Evolutionary conservation across 2,888 invertebrate species (phyloP).

Genomic region (Agonopterix subpropinquella): DNA sequence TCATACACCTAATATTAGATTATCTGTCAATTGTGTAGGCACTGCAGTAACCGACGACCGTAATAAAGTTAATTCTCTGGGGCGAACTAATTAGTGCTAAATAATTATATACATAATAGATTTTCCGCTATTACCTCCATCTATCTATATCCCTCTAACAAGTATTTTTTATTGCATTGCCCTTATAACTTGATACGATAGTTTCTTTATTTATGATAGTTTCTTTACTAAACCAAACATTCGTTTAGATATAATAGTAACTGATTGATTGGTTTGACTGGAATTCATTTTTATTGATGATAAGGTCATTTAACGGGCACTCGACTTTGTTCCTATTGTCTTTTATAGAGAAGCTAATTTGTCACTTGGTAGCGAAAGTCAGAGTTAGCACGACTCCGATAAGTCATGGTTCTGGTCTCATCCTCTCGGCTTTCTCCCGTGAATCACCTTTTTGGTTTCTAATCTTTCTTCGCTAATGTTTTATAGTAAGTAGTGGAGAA

Average conservation of each 20-base stretch:
- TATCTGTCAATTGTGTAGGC: neutral
- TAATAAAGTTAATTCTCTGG: conserved; percentile 9
- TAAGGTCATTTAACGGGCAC: conserved; percentile 1
- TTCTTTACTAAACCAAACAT: too few relatives aligned
- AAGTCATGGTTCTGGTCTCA: conserved; percentile 25
- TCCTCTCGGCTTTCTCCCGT: conserved; percentile 27
- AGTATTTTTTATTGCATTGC: too few relatives aligned
- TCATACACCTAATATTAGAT: too few relatives aligned
- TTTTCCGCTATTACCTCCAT: too few relatives aligned
- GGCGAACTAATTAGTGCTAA: conserved; percentile 10
- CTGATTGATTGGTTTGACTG: too few relatives aligned
- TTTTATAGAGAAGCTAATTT: conserved; percentile 19
- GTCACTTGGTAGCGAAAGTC: conserved; percentile 30
- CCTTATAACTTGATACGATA: too few relatives aligned
- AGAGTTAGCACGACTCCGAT: conserved; percentile 23
- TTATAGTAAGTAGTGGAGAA: too few relatives aligned
- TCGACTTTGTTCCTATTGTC: conserved; percentile 2
- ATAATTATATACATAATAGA: neutral
- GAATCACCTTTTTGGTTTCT: conserved; percentile 23
- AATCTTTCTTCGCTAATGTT: conserved; percentile 1
- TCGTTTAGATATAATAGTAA: too few relatives aligned
- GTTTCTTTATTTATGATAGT: too few relatives aligned
- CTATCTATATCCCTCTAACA: too few relatives aligned
- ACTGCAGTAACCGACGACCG: neutral
- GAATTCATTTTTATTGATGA: neutral